Base-by-base conservation (phyloP, 2,888 invertebrate species). In the Philaethria dido region DNA sequence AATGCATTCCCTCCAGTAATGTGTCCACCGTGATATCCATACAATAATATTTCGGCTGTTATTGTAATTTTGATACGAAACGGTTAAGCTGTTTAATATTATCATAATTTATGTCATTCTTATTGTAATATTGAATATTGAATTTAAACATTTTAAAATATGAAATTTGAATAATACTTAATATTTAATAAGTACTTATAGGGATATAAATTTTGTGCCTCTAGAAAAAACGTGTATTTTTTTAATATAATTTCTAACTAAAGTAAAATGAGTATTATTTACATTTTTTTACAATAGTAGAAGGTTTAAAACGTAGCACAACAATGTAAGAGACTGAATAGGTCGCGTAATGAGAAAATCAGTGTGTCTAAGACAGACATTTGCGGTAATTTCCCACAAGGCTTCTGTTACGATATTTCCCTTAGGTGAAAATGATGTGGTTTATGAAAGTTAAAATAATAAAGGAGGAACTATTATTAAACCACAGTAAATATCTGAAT, bases 1-100 rank as follows among this genome's bases (percentile, higher is more conserved):
- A 80, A 82, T 78, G 68, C 59, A 55, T 62, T 69, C 66, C 69
- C 62, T 67, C 64, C 48, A 63, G 61, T 54, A 69, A 36, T 9
- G 9, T 48, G 60, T 44, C 39, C 25, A n/a, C 25, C 18, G 42
- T 33, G 64, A 60, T 52, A 61, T 70, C 68, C 68, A 65, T 66
- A 71, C 68, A 68, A 45, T 69, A 63, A 45, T 54, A 63, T 54
- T 45, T 62, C 14, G 39, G 16, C 18, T 50, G 22, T 36, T 57
- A 57, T 64, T 64, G 18, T 64, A 25, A 42, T 57, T n/a, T 39
- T 39, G 33, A 64, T 50, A 59, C 42, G 48, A 39, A 59, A 45
- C 29, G 47, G 33, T 47, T 33, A 60, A 33, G 33, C 20, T 47
- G 20, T 33, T 60, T 18, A 47, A 47, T 60, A 60, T 60, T 60